phyloP scores from a whole-genome alignment of 2,888 invertebrate genomes.

The Drosophila maculinotata region DNA sequence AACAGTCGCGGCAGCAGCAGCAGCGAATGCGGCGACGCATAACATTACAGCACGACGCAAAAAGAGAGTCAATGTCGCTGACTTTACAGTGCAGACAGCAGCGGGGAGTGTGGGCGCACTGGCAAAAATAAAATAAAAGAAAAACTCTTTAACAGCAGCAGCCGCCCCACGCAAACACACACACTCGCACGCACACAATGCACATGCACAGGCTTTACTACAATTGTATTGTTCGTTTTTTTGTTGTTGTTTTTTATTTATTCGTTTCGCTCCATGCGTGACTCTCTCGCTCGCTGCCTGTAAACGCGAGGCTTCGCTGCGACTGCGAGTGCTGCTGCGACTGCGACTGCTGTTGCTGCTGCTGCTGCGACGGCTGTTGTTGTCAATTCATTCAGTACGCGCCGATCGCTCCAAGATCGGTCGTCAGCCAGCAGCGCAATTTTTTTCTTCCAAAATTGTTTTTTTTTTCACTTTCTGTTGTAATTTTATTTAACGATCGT shows the following conservation, averaged over 20 bases:
- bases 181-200: slow-evolving; percentile 10
- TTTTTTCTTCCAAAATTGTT: slow-evolving; percentile 58
- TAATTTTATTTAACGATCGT: slow-evolving; percentile 49
- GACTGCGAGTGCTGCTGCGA: slow-evolving; percentile 42
- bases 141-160: slow-evolving; percentile 3
- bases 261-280: slow-evolving; percentile 40
- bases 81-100: slow-evolving; percentile 27
- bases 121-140: not conserved
- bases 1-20: not conserved
- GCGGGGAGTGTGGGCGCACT: slow-evolving; percentile 2
- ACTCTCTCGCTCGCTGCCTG: slow-evolving; percentile 46
- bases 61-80: slow-evolving; percentile 53
- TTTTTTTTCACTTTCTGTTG: slow-evolving; percentile 59
- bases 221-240: slow-evolving; percentile 15
- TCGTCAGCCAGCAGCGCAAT: slow-evolving; percentile 74
- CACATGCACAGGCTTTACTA: slow-evolving; percentile 20
- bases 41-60: slow-evolving; percentile 27
- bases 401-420: slow-evolving; percentile 78
- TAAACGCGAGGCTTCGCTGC: slow-evolving; percentile 26
- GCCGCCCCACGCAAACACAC: slow-evolving; percentile 10
- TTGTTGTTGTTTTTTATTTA: slow-evolving; percentile 14
- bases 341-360: slow-evolving; percentile 40
- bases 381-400: slow-evolving; percentile 76
- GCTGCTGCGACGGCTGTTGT: slow-evolving; percentile 52
- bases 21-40: slow-evolving; percentile 15